Base-by-base conservation (phyloP, 1,140 invertebrate species). In the Pteromalus puparum region DNA sequence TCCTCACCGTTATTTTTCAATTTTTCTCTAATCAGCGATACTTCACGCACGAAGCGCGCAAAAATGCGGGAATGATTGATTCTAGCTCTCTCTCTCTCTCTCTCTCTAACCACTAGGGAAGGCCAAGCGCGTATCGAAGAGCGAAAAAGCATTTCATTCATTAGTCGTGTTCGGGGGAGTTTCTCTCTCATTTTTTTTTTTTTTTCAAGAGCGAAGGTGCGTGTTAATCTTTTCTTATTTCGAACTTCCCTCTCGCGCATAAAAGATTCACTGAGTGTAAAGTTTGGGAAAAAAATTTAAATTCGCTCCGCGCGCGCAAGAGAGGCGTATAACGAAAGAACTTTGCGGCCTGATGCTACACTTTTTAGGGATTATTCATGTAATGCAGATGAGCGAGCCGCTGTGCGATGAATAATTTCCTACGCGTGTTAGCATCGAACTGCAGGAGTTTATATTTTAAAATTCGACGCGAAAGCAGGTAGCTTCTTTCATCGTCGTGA, bases 71-170 rank as follows among this genome's bases (percentile, higher is more conserved):
- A 38, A 73, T 34, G 70, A 73, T 73, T 21, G 30, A 73, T 73
- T 73, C 48, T 1, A 53, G 48, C 1, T 21, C 18, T 68, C 53
- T 76, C 42, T 46, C 13, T 15, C n/a, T 2, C 21, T 18, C 34
- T 70, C n/a, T 34, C 12, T 24, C 67, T 26, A 67, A 26, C 2
- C 18, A 28, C 12, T 30, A 48, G 61, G 34, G 61, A 26, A 65
- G 48, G 70, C 65, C 4, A 2, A 80, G n/a, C 77, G 12, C 24
- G 65, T 73, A 34, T 80, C 77, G 48, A 34, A 80, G 13, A 81
- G 38, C 10, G 78, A 76, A 81, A 67, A 77, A 77, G 42, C 79
- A 81, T 81, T 85, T 81, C 83, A 81, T 85, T 85, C 79, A 81
- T 85, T 81, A 85, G 72, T 53, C 24, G 46, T 0, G 28, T 15